Evolutionary conservation across 2,113 vertebrate species (phyloP).

Genomic region (Spea bombifrons): DNA sequence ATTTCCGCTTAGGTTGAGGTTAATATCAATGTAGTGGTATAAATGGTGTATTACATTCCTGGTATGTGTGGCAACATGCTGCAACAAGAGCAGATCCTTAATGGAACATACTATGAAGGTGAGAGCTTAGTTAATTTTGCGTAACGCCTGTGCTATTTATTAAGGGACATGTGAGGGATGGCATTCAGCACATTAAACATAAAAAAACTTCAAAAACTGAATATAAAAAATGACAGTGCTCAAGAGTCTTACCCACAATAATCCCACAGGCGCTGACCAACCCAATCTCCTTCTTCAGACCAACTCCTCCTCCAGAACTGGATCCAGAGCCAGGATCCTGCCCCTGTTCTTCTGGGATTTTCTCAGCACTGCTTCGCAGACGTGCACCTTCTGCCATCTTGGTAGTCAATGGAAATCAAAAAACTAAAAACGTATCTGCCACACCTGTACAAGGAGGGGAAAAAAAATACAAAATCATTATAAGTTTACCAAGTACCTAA

Average conservation of each 20-base stretch:
- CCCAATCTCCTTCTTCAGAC: conserved; percentile 88
- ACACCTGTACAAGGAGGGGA: conserved; percentile 1
- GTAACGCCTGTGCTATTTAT: no score
- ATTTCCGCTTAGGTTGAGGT: no score
- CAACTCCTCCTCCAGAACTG: conserved; percentile 62
- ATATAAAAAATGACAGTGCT: no score
- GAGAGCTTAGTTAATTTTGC: no score
- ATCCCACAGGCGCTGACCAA: conserved; percentile 88
- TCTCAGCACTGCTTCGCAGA: conserved; percentile 61
- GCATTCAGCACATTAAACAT: no score
- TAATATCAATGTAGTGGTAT: no score
- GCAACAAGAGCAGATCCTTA: no score
- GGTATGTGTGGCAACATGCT: no score
- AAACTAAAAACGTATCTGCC: background rate
- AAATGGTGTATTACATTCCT: no score
- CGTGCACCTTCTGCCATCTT: conserved; percentile 73
- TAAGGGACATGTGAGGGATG: no score
- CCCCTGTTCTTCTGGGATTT: conserved; percentile 8
- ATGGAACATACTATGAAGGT: no score
- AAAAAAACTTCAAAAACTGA: no score
- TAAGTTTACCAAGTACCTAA: background rate
- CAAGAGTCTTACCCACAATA: conserved; percentile 79
- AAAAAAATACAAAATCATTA: background rate
- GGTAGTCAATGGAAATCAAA: background rate
- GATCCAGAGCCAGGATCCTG: conserved; percentile 50